Percentiles rank a stretch among this genome's conserved stretches.
phyloP scores from a whole-genome alignment of 2,888 invertebrate species.

The Zele albiditarsus region DNA sequence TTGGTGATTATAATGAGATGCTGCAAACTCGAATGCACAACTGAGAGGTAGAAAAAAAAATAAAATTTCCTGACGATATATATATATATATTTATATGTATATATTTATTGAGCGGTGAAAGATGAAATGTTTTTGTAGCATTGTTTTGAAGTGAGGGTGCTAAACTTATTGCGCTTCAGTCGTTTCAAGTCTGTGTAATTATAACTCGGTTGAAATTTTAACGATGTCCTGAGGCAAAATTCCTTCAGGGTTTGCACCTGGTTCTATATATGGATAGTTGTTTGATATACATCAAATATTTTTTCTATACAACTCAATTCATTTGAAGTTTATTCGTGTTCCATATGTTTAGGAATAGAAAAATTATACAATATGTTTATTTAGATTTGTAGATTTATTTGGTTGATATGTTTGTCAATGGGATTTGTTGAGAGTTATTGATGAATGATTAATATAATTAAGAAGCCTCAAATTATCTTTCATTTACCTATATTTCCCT shows the following conservation, averaged over 20 bases:
- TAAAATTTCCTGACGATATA: neutral
- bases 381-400: no score
- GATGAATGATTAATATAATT: no score
- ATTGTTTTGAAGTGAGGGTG: conserved; percentile 17
- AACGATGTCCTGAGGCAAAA: conserved; percentile 14
- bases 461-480: no score
- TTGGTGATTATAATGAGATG: conserved; percentile 5
- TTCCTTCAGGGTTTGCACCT: conserved; percentile 10
- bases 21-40: neutral
- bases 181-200: conserved; percentile 1
- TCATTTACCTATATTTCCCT: no score
- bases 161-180: conserved; percentile 8
- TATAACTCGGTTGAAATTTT: conserved; percentile 11
- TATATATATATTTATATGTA: neutral
- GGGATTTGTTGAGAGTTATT: no score
- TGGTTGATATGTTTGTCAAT: no score
- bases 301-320: neutral
- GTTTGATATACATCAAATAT: neutral
- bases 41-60: neutral
- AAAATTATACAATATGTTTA: no score
- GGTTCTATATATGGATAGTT: neutral
- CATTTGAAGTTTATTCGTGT: no score
- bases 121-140: conserved; percentile 21
- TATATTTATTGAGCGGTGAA: conserved; percentile 3
- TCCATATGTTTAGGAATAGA: no score